Base-by-base conservation (phyloP, 2,888 invertebrate genomes). In the Ichneumoninae sp. region DNA sequence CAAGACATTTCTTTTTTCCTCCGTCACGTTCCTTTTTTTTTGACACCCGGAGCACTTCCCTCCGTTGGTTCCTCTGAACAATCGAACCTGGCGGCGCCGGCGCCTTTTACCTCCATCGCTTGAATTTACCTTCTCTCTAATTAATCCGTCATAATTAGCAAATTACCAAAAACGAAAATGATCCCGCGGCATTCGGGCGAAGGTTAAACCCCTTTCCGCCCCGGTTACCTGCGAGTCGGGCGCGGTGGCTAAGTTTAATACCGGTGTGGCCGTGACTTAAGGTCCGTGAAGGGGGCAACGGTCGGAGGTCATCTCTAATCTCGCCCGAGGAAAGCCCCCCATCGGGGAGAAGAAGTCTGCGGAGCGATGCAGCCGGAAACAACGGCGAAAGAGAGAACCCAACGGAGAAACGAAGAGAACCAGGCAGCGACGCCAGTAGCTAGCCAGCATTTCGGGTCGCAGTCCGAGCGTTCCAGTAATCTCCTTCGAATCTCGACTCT, bases 391-490 rank as follows among this genome's bases (percentile, higher is more conserved):
- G 33, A 33, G 60, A 69, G 68, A 62, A 50, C 0, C 6, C 30
- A 6, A 22, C 16, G 33, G 54, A 68, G 5, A 50, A 72, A 68
- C 40, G 40, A 13, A 19, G 47, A 69, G 44, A 65, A 50, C 26
- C 22, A 69, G 70, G 70, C 36, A 71, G 52, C 47, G 54, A 22
- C 47, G 74, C 76, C 57, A 81, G 76, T 69, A 81, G 71, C 75
- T 71, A 75, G 79, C 82, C 80, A 74, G 80, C 79, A 83, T 83
- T 83, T 78, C 79, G 81, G 81, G 81, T 83, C 76, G 85, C 80
- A 81, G 84, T 84, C 83, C 80, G 50, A 86, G 83, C 83, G 83
- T 86, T 85, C 80, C 80, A 66, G 86, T 86, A 86, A 85, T 85
- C 86, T 85, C 84, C 85, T 80, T 80, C 82, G 85, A 86, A 86